Evolutionary conservation across 35 echinoderm and acorn worm genomes (phyloP), one percentile per base, ranked within the genome.

Genomic region (Holothuria glaberrima): DNA sequence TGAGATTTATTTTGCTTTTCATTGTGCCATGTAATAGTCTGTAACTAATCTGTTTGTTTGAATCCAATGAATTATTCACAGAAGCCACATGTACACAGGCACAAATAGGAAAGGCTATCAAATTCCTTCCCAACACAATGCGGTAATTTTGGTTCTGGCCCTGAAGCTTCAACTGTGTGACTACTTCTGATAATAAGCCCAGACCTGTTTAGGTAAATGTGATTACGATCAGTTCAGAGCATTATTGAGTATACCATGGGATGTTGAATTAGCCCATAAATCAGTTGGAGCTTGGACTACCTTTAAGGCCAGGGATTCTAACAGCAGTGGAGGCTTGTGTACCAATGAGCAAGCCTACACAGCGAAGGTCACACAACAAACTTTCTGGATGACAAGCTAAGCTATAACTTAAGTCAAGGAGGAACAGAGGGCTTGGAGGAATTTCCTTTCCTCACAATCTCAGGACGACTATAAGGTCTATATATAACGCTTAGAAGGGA

Each of bases 401-500:
- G 6, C 71, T 26, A 21, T n/a, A n/a, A 13, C 27, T 26, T 30
- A 75, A 75, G 71, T 75, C 31, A 75, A 75, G 36, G 71, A 75
- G 71, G 31, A 75, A 21, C 71, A 75, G 30, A 75, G 31, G 21
- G 71, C 71, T 6, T 75, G 71, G 71, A 75, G 71, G 71, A 29
- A 75, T 12, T 75, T 75, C 3, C 30, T 75, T 20, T 0, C 0
- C 21, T 75, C 71, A 32, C 26, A 75, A 36, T 75, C 71, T 10
- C 30, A 75, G 36, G 26, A 36, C 12, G 71, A 75, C 30, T 75
- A 75, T 45, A 75, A 75, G 20, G 34, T 22, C 5, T 75, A 75
- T 31, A 36, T 28, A 35, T 0, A 31, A n/a, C n/a, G 1, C 20
- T 75, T 29, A 6, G 5, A 75, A 45, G 36, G n/a, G 25, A 75